Conservation (phyloP, 2,113 vertebrate species). For the Misgurnus mizolepis region DNA sequence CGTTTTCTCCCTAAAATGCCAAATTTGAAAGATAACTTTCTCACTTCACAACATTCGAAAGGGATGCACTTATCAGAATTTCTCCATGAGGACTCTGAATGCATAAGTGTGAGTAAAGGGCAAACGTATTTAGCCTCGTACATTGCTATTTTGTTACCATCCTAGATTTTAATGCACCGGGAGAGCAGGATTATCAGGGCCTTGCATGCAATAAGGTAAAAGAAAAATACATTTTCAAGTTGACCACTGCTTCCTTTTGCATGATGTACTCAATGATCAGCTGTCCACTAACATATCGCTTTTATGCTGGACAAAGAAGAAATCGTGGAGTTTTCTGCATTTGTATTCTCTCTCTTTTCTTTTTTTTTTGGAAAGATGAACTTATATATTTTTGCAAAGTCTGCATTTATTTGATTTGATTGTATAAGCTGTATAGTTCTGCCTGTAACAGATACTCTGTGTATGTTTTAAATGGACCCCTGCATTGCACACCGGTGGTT, state of each 20-base stretch:
- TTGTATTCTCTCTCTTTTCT: constrained; percentile 52
- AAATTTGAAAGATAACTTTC: constrained; percentile 38
- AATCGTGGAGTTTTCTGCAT: constrained; percentile 69
- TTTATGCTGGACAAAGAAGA: constrained; percentile 68
- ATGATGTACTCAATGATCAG: constrained; percentile 67
- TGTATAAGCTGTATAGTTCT: constrained; percentile 74
- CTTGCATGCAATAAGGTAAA: constrained; percentile 68
- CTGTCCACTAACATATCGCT: constrained; percentile 71
- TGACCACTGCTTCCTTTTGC: constrained; percentile 66
- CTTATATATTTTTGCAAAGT: constrained; percentile 81
- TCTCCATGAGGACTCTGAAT: constrained; percentile 45
- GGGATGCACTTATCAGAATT: constrained; percentile 57
- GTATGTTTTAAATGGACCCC: constrained; percentile 61
- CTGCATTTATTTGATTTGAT: constrained; percentile 73
- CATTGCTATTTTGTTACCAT: constrained; percentile 59
- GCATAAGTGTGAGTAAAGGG: constrained; percentile 61
- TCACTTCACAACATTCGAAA: constrained; percentile 54
- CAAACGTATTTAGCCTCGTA: constrained; percentile 42
- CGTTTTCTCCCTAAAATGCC: constrained; percentile 27
- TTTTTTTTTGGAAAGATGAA: constrained; percentile 63
- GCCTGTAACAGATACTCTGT: constrained; percentile 55
- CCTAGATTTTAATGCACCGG: constrained; percentile 62
- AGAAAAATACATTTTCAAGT: constrained; percentile 43
- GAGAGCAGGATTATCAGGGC: constrained; percentile 63
- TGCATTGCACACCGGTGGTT: constrained; percentile 59